Base-by-base conservation (phyloP, 1,140 invertebrate species). In the Lepidurus apus region DNA sequence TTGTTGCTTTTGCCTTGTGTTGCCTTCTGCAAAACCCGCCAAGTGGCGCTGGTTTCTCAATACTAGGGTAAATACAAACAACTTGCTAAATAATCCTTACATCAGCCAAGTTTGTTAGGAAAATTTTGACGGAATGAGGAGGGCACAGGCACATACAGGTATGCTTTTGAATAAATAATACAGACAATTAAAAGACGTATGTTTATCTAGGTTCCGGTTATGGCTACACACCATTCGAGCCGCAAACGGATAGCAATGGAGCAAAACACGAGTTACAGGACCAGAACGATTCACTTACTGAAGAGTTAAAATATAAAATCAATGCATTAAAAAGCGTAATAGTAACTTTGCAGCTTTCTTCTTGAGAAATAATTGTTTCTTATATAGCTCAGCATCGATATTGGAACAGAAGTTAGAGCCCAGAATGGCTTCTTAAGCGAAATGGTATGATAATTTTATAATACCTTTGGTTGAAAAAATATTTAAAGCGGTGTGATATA, bases 261-360 rank as follows among this genome's bases (percentile, higher is more conserved):
- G 34, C 34, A 7, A 65, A 65, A 21, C 53, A 65, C 21, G 53
- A 65, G 21, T 17, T 65, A 4, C 53, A 65, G 21, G 53, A 65
- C n/a, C 53, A 65, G 13, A 65, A 65, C 21, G 53, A 65, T 65
- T 65, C 53, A 13, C 21, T 65, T 7, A 65, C 53, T 65, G 53
- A 65, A 65, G 53, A 65, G 21, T 65, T 65, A 65, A 65, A 65
- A 17, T 21, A 65, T 65, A 65, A 65, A 65, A 65, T 65, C 53
- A 5, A 65, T 65, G 53, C 53, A 13, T 21, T 65, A n/a, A 65
- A 65, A 65, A 65, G 53, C 8, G 53, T 65, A 65, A 65, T 34
- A 34, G 34, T 34, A 34, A 2, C 34, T 34, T 34, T 34, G 34
- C 4, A 34, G 34, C 34, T 34, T 34, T 34, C 34, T 34, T 4